Evolutionary conservation across 2,797 vertebrate genomes (phyloP).

Genomic region (Etheostoma nigrum): DNA sequence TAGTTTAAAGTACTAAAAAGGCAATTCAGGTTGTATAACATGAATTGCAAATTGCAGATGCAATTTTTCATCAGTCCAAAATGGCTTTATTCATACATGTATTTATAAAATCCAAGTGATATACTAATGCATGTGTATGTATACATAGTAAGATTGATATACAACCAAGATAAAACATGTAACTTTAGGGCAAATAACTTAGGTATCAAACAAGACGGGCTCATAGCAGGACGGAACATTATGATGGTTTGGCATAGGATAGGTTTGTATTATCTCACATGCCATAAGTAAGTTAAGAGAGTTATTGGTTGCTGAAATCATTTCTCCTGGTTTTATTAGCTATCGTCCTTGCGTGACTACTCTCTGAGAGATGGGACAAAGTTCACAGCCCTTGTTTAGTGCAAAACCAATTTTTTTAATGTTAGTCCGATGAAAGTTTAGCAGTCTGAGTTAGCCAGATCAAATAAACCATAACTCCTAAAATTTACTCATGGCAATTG

Average conservation of each 20-base stretch:
- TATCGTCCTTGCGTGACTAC: not conserved
- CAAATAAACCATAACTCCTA: not conserved
- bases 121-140: not conserved
- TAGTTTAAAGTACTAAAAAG: no score
- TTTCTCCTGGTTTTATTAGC: not conserved
- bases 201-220: not conserved
- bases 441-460: not conserved
- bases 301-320: not conserved
- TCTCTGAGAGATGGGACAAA: not conserved
- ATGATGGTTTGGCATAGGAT: not conserved
- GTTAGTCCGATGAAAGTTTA: not conserved
- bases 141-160: not conserved
- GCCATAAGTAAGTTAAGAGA: not conserved
- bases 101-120: conserved; percentile 1
- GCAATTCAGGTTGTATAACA: not conserved
- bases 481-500: not conserved
- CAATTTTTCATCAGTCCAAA: no score
- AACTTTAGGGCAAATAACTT: not conserved
- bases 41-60: not conserved
- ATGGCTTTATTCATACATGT: not conserved
- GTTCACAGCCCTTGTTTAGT: not conserved
- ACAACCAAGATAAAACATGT: not conserved
- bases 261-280: not conserved
- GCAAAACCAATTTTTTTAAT: not conserved
- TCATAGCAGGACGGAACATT: not conserved